Evolutionary conservation across 2,797 vertebrate species (phyloP).

Genomic region (Coregonus sp.): DNA sequence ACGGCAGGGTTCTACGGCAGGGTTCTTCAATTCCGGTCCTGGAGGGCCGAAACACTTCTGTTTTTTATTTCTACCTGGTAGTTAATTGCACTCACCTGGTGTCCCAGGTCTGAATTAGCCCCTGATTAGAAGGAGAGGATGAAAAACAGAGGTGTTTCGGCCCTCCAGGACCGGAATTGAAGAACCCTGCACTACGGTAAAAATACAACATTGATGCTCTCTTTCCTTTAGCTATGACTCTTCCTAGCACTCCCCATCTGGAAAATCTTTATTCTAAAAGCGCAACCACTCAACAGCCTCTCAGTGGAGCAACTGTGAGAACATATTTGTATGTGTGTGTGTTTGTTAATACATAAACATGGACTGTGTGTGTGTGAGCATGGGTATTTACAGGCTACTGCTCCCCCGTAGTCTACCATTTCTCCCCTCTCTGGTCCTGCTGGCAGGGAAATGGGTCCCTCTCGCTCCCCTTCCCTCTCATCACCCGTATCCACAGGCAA

Average conservation of each 20-base stretch:
- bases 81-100: too few relatives aligned
- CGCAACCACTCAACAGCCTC: background rate
- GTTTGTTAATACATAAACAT: background rate
- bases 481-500: constrained; percentile 4
- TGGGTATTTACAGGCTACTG: background rate
- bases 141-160: too few relatives aligned
- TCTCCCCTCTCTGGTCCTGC: background rate
- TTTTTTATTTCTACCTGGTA: too few relatives aligned
- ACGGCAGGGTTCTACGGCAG: too few relatives aligned
- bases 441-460: background rate
- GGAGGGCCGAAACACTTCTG: too few relatives aligned
- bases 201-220: background rate
- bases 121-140: too few relatives aligned
- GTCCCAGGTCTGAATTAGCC: too few relatives aligned
- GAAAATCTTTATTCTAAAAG: too few relatives aligned
- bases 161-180: too few relatives aligned
- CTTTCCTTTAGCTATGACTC: background rate
- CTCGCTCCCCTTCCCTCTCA: background rate
- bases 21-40: too few relatives aligned
- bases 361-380: background rate
- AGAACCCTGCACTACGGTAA: too few relatives aligned
- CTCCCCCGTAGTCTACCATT: background rate
- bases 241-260: background rate
- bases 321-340: background rate
- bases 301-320: background rate